These are phyloP conservation scores for Echinarachnius parma DNA, from an alignment of 53 echinoderm and acorn worm species.

Conservation along the genomic window DNA sequence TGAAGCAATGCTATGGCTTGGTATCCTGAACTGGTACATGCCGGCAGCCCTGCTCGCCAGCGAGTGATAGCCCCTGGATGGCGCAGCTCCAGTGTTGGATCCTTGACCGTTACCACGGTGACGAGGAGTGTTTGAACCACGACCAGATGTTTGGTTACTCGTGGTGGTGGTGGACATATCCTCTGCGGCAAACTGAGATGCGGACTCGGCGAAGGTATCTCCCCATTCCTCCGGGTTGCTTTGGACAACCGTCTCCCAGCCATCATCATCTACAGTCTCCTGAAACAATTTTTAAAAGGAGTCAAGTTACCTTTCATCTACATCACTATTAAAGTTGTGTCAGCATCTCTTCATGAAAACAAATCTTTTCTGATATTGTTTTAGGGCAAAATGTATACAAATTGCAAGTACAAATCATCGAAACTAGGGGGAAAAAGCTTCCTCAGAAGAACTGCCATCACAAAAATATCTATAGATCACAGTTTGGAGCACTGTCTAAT, in stretches of 20 bases:
- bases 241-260: background rate
- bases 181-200: constrained; percentile 23
- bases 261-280: constrained; percentile 22
- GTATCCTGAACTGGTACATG: constrained; percentile 7
- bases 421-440: no score
- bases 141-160: background rate
- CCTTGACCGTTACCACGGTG: background rate
- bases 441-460: no score
- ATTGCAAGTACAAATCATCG: no score
- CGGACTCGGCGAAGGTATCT: constrained; percentile 33
- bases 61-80: constrained; percentile 28
- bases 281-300: no score
- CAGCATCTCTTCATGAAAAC: no score
- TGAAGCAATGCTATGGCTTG: background rate
- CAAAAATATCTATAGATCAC: no score
- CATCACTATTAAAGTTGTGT: no score
- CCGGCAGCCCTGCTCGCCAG: constrained; percentile 11
- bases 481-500: no score
- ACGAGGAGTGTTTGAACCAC: background rate
- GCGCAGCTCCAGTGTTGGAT: constrained; percentile 2
- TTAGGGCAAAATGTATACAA: no score
- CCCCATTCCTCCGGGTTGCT: constrained; percentile 37
- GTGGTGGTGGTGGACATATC: background rate
- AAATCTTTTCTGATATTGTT: no score
- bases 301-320: no score